phyloP scores from a whole-genome alignment of 2,888 invertebrate genomes.

The Pammene aurita region DNA sequence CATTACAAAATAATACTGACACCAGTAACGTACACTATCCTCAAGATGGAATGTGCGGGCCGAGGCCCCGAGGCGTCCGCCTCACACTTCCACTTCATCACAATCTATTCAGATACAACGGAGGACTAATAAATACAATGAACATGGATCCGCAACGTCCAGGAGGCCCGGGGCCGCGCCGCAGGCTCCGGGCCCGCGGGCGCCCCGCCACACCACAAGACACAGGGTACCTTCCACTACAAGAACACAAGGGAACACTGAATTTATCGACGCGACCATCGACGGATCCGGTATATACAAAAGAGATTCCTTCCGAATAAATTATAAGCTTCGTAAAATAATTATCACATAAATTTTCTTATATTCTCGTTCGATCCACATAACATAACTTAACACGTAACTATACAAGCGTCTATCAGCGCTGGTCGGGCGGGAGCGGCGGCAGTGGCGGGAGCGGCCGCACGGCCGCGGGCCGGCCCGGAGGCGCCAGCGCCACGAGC shows the following conservation, averaged over 20 bases:
- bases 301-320: conserved; percentile 80
- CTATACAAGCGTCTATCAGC: conserved; percentile 59
- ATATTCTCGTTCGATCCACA: conserved; percentile 73
- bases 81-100: conserved; percentile 71
- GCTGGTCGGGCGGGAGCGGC: conserved; percentile 65
- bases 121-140: conserved; percentile 77
- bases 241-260: conserved; percentile 37
- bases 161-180: conserved; percentile 52
- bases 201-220: conserved; percentile 13
- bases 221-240: conserved; percentile 23
- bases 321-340: conserved; percentile 82
- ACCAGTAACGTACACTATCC: conserved; percentile 79
- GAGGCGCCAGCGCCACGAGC: conserved; percentile 76
- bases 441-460: conserved; percentile 63
- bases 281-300: conserved; percentile 72
- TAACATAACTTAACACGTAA: conserved; percentile 78
- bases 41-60: conserved; percentile 78
- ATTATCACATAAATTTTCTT: conserved; percentile 83
- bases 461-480: conserved; percentile 57
- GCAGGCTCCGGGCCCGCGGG: conserved; percentile 47
- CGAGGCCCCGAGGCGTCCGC: conserved; percentile 64
- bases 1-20: conserved; percentile 83
- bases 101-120: conserved; percentile 74
- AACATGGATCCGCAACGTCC: conserved; percentile 74
- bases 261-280: conserved; percentile 52